Conservation (phyloP, 2,797 vertebrate genomes). For the Phalanger gymnotis region DNA sequence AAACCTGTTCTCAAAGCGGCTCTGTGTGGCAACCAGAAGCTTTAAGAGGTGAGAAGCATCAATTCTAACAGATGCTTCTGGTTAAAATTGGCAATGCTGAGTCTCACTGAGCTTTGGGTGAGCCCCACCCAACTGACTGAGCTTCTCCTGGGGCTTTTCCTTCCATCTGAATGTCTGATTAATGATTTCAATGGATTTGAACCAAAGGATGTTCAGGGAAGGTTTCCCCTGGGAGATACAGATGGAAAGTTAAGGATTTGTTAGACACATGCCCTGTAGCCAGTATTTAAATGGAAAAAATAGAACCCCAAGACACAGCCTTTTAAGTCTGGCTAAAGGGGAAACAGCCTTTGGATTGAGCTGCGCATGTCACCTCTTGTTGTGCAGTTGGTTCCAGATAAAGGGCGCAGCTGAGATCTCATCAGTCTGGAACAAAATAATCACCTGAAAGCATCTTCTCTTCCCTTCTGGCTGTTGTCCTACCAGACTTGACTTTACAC, state of each 20-base stretch:
- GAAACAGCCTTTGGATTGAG: not conserved
- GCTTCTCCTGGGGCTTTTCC: not conserved
- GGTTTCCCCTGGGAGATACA: not conserved
- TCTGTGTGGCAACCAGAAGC: not conserved
- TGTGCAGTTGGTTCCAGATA: not conserved
- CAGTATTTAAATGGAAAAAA: not conserved
- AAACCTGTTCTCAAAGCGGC: not conserved
- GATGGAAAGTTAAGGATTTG: not conserved
- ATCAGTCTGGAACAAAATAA: not conserved
- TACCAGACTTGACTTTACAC: not conserved
- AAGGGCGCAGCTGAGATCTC: not conserved
- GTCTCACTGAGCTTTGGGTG: slow-evolving; percentile 5
- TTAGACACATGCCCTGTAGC: not conserved
- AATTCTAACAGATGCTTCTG: not conserved
- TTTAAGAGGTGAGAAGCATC: not conserved
- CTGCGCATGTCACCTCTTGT: not conserved
- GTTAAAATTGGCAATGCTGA: not conserved
- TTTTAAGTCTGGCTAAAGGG: not conserved
- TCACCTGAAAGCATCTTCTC: not conserved
- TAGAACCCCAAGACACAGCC: not conserved
- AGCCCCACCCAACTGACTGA: slow-evolving; percentile 23
- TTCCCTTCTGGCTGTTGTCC: not conserved
- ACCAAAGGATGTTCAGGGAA: not conserved
- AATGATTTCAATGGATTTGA: slow-evolving; percentile 20
- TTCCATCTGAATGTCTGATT: not conserved